Base-by-base conservation (phyloP, 2,797 vertebrate genomes). In the Gymnodraco acuticeps region DNA sequence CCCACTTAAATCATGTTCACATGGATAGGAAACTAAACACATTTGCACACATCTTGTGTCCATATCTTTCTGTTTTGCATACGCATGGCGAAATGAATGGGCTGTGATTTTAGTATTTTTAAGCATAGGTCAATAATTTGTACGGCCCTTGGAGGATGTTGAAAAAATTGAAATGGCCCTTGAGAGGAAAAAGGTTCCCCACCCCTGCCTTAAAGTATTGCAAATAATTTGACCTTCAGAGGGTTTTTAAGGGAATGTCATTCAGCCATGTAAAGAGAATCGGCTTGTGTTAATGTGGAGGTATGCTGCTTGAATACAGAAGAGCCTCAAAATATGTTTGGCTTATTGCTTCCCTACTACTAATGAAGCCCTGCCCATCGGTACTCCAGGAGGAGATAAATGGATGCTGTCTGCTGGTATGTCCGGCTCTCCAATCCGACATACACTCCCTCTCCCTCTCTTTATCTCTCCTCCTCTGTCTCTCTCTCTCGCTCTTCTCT, bases 191-290 rank as follows among this genome's bases (percentile, higher is more conserved):
- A 27, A 27, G 27, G 4, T 27, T 1, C 27, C 27, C 27, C 27
- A 27, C 27, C 27, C 27, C 27, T 27, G 27, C 83, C 68, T 81
- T 80, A 68, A 71, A 86, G 84, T 82, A 82, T 67, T 66, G 83
- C 77, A 77, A 87, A 87, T 85, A 66, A 78, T 88, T 89, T 93
- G 88, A 94, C 93, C 94, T 93, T 91, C 83, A 83, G 80, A 59
- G 74, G 79, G 70, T 81, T 87, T 93, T 90, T 73, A 89, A 86
- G 74, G 74, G 81, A 92, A 88, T 89, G 82, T 87, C 90, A 90
- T 87, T 92, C 87, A 94, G 83, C 85, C 86, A 92, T 92, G 89
- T 89, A 86, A 87, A 91, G 87, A 93, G 89, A 92, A 92, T 93
- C 93, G 87, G 79, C 84, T 89, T 87, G 82, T 92, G 90, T 89